Percentiles rank a stretch among this genome's conserved stretches.
Conservation (phyloP, 2,797 vertebrate species). For the Spheniscus humboldti region DNA sequence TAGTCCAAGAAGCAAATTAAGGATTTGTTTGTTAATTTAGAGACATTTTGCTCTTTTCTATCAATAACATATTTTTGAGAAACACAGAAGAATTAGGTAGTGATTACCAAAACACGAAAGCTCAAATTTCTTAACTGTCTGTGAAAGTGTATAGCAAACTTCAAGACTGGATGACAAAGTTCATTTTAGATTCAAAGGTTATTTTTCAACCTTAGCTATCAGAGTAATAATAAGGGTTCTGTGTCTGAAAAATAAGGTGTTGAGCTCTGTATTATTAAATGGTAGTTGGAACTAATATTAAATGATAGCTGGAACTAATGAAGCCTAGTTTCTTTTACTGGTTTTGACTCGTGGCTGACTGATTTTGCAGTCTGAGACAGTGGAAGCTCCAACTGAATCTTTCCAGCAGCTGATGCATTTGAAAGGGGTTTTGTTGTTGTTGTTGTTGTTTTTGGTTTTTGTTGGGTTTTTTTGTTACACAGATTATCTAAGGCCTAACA, state of each 20-base stretch:
- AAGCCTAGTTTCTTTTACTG: neutral
- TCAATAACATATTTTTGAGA: neutral
- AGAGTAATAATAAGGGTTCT: neutral
- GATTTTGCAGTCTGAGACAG: neutral
- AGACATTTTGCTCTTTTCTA: neutral
- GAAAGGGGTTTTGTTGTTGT: neutral
- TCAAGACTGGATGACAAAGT: neutral
- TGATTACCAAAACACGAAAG: neutral
- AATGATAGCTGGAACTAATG: neutral
- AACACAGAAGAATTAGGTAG: neutral
- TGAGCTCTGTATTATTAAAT: neutral
- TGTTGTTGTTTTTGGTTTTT: neutral
- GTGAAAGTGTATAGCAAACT: neutral
- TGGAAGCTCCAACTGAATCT: neutral
- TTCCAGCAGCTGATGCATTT: neutral
- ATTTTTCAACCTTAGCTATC: neutral
- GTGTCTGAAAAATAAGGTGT: neutral
- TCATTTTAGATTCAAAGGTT: neutral
- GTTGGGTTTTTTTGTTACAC: neutral
- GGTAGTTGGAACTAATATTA: neutral
- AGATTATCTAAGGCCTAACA: neutral
- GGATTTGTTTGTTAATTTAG: neutral
- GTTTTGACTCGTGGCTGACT: neutral
- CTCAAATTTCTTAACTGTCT: neutral
- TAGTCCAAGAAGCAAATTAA: neutral